Base-by-base conservation (phyloP, 2,797 vertebrate species). In the Myiotriccus ornatus region DNA sequence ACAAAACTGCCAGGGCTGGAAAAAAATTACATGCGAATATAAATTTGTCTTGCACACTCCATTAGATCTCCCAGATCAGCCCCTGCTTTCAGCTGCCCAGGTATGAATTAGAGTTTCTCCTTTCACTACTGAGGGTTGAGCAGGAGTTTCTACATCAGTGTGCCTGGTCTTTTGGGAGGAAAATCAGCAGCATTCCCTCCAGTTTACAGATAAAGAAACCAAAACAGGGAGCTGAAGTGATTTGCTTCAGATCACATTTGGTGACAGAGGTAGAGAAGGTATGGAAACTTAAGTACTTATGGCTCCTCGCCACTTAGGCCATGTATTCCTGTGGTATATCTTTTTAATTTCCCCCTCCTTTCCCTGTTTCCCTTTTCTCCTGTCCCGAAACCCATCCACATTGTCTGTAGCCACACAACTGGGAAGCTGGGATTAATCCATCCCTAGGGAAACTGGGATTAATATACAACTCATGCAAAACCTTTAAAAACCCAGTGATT, bases 401-500 rank as follows among this genome's bases (percentile, higher is more conserved):
- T 77, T 73, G 39, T 89, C 88, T 95, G 56, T 92, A 89, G 84
- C 90, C 84, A 87, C 91, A 94, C 84, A 96, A 93, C 83, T 95
- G 91, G 77, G 62, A 96, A 96, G 59, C 89, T 93, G 92, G 80
- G 79, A 95, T 90, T 95, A 94, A 94, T 93, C 69, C 87, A 81
- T 78, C 92, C 79, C 92, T 68, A 43, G 92, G 74, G 91, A 97
- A 94, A 88, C 70, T 86, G 87, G 89, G 77, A 96, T 95, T 96
- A 97, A 94, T 95, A 96, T 82, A 81, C 87, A 93, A 70, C 87
- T 96, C 94, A 94, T 91, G 94, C 41, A 5, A 74, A 97, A 91
- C 89, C 80, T 94, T 95, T 93, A 95, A 96, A 93, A 93, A 88
- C 37, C 49, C 77, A 90, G 4, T 93, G 94, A 96, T 95, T 95